These are phyloP conservation scores for Picathartes gymnocephalus DNA, from an alignment of 2,113 vertebrate species.

Conservation along the genomic window DNA sequence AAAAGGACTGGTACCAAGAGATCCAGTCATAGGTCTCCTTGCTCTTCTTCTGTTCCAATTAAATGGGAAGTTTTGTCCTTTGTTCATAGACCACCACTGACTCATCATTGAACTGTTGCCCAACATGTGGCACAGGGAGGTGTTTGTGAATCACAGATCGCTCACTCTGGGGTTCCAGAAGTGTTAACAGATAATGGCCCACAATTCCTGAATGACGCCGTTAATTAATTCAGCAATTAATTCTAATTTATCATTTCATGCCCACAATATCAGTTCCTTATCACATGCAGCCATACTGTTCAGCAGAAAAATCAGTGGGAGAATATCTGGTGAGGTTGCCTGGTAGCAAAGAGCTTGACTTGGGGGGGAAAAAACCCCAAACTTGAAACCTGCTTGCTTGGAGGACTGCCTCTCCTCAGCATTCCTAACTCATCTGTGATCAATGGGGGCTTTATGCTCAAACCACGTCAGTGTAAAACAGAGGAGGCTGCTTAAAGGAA, in stretches of 20 bases:
- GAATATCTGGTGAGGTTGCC: not conserved
- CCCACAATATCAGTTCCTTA: not conserved
- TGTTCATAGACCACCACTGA: not conserved
- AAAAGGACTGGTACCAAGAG: not conserved
- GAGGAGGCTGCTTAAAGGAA: slow-evolving; percentile 3
- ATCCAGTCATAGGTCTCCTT: not conserved
- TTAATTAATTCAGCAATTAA: not conserved
- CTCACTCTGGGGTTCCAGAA: not conserved
- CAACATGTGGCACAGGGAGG: not conserved
- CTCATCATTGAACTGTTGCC: not conserved
- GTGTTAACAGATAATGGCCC: not conserved
- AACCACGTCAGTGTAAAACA: not conserved
- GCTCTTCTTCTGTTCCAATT: not conserved
- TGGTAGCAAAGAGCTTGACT: not conserved
- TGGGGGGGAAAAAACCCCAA: rapidly evolving
- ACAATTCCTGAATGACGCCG: not conserved
- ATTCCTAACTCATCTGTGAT: not conserved
- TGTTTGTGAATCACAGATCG: not conserved
- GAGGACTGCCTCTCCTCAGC: not conserved
- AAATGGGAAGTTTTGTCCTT: not conserved
- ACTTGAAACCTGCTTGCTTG: not conserved
- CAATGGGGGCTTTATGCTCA: not conserved
- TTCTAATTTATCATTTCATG: not conserved
- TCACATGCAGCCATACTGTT: not conserved
- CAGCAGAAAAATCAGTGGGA: not conserved